Evolutionary conservation across 1,140 invertebrate species (phyloP).

Genomic region (Spodoptera frugiperda): DNA sequence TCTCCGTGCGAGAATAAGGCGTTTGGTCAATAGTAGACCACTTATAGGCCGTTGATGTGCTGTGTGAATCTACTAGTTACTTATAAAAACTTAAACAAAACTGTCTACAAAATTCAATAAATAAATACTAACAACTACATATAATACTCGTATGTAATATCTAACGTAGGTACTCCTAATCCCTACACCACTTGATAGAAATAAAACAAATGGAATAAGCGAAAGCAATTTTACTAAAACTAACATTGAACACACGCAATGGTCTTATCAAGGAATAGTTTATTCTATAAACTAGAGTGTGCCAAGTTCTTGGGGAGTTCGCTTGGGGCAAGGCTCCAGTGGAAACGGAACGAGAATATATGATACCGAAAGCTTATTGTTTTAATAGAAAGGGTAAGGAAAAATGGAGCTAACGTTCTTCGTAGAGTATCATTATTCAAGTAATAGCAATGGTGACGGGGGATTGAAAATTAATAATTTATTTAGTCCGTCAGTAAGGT

Average conservation of each 20-base stretch:
- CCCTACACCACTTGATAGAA: neutral
- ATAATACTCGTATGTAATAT: no score
- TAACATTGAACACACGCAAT: constrained; percentile 20
- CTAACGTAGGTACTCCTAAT: neutral
- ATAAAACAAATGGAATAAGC: neutral
- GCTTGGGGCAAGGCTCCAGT: constrained; percentile 2
- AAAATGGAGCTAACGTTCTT: neutral
- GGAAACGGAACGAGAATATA: neutral
- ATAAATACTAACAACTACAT: no score
- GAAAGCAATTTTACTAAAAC: constrained; percentile 18
- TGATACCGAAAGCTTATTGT: neutral
- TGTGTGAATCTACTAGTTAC: no score
- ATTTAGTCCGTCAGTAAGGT: no score
- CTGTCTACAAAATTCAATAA: no score
- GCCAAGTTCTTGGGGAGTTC: neutral
- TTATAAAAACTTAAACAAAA: no score
- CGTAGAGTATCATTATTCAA: no score
- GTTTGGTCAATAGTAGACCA: no score
- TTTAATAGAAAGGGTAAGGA: neutral
- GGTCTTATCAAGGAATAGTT: constrained; percentile 22
- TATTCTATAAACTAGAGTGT: constrained; percentile 11
- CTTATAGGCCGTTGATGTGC: no score
- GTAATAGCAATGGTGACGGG: no score
- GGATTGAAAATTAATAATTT: no score
- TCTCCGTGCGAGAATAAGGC: no score